Conservation (phyloP, 2,888 invertebrate genomes). For the Tigriopus californicus region DNA sequence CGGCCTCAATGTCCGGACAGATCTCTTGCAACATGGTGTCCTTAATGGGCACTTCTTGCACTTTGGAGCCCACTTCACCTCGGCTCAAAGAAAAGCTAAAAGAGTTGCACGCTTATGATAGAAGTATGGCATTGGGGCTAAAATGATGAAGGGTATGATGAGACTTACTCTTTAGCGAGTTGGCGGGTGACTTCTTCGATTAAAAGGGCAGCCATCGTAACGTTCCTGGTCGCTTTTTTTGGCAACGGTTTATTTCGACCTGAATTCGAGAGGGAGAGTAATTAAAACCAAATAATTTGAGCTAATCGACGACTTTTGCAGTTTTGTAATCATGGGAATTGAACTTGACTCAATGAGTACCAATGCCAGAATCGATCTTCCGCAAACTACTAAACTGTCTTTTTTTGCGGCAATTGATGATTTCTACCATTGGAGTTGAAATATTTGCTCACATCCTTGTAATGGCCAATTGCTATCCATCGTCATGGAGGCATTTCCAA, state of each 20-base stretch:
- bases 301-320: no score
- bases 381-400: no score
- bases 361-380: no score
- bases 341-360: no score
- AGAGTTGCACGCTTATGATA: background rate
- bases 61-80: background rate
- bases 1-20: slow-evolving; percentile 9
- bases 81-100: slow-evolving; percentile 1
- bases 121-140: background rate
- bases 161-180: slow-evolving; percentile 10
- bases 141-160: background rate
- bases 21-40: slow-evolving; percentile 13
- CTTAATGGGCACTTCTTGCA: slow-evolving; percentile 9
- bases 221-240: slow-evolving; percentile 13
- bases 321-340: no score
- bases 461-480: no score
- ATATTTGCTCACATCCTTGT: no score
- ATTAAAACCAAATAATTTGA: no score
- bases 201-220: slow-evolving; percentile 10
- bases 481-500: no score
- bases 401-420: no score
- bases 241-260: slow-evolving; percentile 1
- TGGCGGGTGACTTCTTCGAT: slow-evolving; percentile 15
- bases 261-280: background rate
- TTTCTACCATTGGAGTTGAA: no score